Conservation (phyloP, 1,140 invertebrate genomes). For the Cheumatopsyche charites region DNA sequence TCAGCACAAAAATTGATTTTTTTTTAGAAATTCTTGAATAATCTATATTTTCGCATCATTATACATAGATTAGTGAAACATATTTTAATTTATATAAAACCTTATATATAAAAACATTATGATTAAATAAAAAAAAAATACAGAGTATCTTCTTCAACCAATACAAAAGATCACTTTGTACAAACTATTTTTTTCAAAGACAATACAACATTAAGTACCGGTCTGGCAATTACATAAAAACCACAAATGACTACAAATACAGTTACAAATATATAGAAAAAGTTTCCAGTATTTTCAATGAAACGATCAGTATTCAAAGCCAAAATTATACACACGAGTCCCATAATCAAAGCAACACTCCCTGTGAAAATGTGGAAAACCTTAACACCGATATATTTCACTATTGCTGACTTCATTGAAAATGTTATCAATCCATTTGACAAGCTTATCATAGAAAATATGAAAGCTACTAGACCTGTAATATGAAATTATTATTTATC, state of each 20-base stretch:
- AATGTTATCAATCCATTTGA: conserved; percentile 27
- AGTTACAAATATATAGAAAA: conserved; percentile 6
- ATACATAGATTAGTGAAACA: too few relatives aligned
- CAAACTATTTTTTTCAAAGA: too few relatives aligned
- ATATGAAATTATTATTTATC: neutral
- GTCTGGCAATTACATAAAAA: conserved; percentile 27
- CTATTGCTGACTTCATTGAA: neutral
- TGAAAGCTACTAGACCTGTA: conserved; percentile 39
- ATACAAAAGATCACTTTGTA: too few relatives aligned
- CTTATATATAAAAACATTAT: too few relatives aligned
- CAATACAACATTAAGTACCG: conserved; percentile 27
- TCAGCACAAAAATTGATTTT: too few relatives aligned
- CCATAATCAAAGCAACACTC: conserved; percentile 25
- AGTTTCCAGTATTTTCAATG: neutral
- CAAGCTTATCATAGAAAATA: conserved; percentile 32
- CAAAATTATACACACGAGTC: conserved; percentile 29
- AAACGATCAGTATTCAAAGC: conserved; percentile 25
- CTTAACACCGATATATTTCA: neutral
- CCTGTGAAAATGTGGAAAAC: conserved; percentile 30
- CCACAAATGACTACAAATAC: conserved; percentile 19
- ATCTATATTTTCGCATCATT: too few relatives aligned
- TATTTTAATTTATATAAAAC: too few relatives aligned
- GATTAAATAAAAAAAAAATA: too few relatives aligned
- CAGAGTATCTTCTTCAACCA: too few relatives aligned
- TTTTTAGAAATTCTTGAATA: too few relatives aligned